phyloP scores from a whole-genome alignment of 2,113 vertebrate species.

The Gymnogyps californianus region DNA sequence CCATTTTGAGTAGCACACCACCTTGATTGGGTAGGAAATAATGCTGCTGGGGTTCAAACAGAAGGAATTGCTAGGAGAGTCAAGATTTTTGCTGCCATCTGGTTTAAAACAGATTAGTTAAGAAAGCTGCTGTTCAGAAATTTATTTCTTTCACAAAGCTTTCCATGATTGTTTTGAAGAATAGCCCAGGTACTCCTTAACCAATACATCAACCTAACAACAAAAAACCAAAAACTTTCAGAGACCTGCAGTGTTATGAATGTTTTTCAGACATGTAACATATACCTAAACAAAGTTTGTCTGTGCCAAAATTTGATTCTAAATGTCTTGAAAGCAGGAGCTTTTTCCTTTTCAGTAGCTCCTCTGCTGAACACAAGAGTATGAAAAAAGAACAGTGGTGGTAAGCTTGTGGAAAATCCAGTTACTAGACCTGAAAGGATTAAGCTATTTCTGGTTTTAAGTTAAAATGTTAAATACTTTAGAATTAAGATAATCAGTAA shows the following conservation, averaged over 20 bases:
- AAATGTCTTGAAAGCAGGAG: neutral
- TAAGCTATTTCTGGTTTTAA: neutral
- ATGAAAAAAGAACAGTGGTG: neutral
- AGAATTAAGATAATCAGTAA: neutral
- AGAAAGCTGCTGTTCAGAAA: neutral
- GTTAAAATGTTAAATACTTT: neutral
- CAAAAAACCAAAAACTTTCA: neutral
- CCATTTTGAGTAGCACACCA: accelerated
- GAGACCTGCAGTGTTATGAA: neutral
- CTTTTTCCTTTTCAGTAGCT: neutral
- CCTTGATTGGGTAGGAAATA: neutral
- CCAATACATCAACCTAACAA: neutral
- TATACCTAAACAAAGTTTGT: neutral
- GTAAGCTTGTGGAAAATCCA: neutral
- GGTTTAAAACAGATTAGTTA: neutral
- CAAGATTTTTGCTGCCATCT: neutral
- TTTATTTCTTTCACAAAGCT: neutral
- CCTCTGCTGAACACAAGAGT: neutral
- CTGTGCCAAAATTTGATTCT: neutral
- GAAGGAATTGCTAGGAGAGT: neutral
- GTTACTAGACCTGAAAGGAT: neutral
- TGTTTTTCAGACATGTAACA: neutral
- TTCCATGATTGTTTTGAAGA: neutral
- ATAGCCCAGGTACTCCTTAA: neutral
- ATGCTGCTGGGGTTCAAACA: neutral